Evolutionary conservation across 2,888 invertebrate species (phyloP), one percentile per base, ranked within the genome.

Genomic region (Automeris io): DNA sequence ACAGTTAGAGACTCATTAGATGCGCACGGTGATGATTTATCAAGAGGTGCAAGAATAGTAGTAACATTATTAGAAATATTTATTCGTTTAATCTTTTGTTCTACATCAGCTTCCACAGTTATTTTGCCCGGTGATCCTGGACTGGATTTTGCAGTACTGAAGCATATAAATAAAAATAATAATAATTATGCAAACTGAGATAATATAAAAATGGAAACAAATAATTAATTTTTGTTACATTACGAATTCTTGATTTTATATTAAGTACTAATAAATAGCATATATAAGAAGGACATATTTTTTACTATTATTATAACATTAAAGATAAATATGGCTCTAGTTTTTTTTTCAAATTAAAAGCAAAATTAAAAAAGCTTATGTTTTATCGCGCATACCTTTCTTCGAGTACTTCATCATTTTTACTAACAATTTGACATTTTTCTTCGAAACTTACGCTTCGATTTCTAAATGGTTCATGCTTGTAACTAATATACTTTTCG

Each of bases 1-100:
- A 93, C 93, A n/a, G 93, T 91, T 46, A 95, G 77, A 7, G 95
- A 95, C 73, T 95, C 95, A 56, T 92, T 94, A 21, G 95, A 95
- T 33, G 93, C 94, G 72, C 94, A 94, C 5, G 92, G 92, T 3
- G 93, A 92, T 16, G 87, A 70, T 53, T 89, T 88, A 51, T 88
- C 82, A 47, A 89, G 79, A 19, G 88, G 81, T 23, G 78, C 65
- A 21, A 79, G 64, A 43, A 62, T 76, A 33, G 71, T 80, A 9
- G 73, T 74, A 0, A 80, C 49, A 43, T 61, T 79, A 43, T 74
- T 83, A 24, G 68, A 61, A 51, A 70, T 66, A 35, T 68, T 47
- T 40, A 69, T 45, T 44, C 62, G 61, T 59, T 81, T 83, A 5
- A 47, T 46, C 61, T 74, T 81, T 47, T 70, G 68, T 32, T 75